These are phyloP conservation scores for Tetheella fluctuosa DNA, from an alignment of 2,888 invertebrate species.

Conservation along the genomic window DNA sequence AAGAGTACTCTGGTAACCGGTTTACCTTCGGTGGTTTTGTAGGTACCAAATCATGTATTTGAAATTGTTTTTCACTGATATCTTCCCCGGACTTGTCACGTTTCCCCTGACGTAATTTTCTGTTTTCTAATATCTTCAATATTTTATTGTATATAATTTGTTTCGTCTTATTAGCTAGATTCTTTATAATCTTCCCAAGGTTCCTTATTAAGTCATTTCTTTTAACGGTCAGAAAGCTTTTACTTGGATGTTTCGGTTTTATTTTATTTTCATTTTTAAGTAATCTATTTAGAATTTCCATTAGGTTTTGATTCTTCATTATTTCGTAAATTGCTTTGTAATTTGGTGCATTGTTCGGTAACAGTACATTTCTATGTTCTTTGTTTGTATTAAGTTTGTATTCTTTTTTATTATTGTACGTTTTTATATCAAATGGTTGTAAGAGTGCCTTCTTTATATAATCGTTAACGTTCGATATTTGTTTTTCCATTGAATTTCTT, in stretches of 20 bases:
- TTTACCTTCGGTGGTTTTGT: not conserved
- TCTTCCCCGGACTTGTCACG: constrained; percentile 17
- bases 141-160: not conserved
- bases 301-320: not conserved
- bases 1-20: constrained; percentile 31
- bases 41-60: not conserved
- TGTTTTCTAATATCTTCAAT: not conserved
- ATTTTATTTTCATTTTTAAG: not conserved
- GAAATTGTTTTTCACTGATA: not conserved
- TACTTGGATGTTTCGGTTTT: too few species aligned
- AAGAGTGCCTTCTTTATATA: not conserved
- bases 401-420: not conserved
- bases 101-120: not conserved
- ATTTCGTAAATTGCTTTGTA: not conserved
- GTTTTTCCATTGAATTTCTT: not conserved
- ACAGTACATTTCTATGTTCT: too few species aligned
- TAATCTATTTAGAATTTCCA: not conserved
- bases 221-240: not conserved
- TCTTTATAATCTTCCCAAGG: not conserved
- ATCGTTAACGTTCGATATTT: not conserved
- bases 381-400: not conserved
- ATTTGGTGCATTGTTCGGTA: not conserved
- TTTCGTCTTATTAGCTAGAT: not conserved
- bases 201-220: not conserved
- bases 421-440: not conserved